Conservation (phyloP, 2,888 invertebrate genomes). For the Taenaris catops region DNA sequence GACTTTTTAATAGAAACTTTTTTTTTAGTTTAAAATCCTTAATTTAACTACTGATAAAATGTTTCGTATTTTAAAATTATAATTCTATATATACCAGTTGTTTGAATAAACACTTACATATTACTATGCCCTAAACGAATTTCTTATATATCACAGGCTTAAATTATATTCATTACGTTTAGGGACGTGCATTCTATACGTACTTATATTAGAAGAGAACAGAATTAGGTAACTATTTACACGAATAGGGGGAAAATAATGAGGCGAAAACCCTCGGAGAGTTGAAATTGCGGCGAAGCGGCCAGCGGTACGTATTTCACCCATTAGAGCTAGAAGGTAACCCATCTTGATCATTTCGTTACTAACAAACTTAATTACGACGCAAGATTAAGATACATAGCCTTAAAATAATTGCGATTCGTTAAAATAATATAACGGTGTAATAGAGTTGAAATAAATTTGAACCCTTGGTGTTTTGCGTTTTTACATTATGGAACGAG, state of each 20-base stretch:
- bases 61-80: slow-evolving; percentile 12
- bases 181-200: slow-evolving; percentile 77
- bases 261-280: slow-evolving; percentile 77
- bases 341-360: slow-evolving; percentile 44
- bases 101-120: slow-evolving; percentile 48
- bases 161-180: slow-evolving; percentile 69
- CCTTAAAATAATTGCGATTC: slow-evolving; percentile 4
- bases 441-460: no score
- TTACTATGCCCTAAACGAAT: slow-evolving; percentile 60
- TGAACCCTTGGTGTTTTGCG: no score
- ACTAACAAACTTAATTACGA: slow-evolving; percentile 30
- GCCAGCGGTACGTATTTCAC: slow-evolving; percentile 50
- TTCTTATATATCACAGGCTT: slow-evolving; percentile 78
- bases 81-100: slow-evolving; percentile 22
- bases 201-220: slow-evolving; percentile 59
- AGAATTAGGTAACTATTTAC: slow-evolving; percentile 79
- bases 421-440: no score
- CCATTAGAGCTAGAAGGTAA: slow-evolving; percentile 44
- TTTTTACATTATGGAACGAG: no score
- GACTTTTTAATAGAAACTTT: slow-evolving; percentile 14
- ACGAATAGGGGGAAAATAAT: slow-evolving; percentile 78
- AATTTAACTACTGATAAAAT: slow-evolving; percentile 6
- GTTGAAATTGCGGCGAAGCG: slow-evolving; percentile 63
- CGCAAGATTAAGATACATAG: slow-evolving; percentile 24
- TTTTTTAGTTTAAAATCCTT: slow-evolving; percentile 11